Evolutionary conservation across 1,140 invertebrate genomes (phyloP).

Genomic region (Caenorhabditis inopinata): DNA sequence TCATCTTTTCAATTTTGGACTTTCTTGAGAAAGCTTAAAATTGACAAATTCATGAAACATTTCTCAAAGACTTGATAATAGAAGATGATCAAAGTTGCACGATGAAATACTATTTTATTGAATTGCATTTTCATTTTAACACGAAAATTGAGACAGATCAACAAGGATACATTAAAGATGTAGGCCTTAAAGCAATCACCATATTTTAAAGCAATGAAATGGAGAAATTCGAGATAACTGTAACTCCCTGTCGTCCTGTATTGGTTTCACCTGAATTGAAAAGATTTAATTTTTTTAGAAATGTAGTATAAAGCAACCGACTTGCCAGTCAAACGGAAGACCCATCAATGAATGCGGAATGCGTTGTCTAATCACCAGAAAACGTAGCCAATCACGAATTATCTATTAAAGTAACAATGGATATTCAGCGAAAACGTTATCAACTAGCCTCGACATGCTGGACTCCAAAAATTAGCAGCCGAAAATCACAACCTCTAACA

Average conservation of each 20-base stretch:
- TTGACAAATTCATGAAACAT: no score
- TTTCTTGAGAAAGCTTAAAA: no score
- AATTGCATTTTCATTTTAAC: no score
- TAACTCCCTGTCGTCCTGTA: constrained; percentile 25
- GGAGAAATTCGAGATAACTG: constrained; percentile 27
- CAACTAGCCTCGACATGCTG: constrained; percentile 23
- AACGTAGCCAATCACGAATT: constrained; percentile 44
- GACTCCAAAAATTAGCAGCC: constrained; percentile 33
- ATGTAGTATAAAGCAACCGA: background rate
- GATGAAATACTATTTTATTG: no score
- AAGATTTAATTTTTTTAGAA: background rate
- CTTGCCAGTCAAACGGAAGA: constrained; percentile 42
- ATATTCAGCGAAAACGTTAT: background rate
- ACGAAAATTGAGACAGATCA: no score
- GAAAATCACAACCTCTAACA: constrained; percentile 34
- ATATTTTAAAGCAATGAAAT: constrained; percentile 36
- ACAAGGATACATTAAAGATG: no score
- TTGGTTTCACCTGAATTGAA: constrained; percentile 35
- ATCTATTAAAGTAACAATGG: background rate
- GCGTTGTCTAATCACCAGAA: constrained; percentile 40
- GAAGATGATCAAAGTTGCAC: no score
- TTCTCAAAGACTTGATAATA: no score
- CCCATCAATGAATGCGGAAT: constrained; percentile 42
- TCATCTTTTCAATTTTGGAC: no score
- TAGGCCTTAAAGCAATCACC: background rate